Percentiles rank a stretch among this genome's conserved stretches.
phyloP scores from a whole-genome alignment of 2,888 invertebrate species.

The Norana najaformis region DNA sequence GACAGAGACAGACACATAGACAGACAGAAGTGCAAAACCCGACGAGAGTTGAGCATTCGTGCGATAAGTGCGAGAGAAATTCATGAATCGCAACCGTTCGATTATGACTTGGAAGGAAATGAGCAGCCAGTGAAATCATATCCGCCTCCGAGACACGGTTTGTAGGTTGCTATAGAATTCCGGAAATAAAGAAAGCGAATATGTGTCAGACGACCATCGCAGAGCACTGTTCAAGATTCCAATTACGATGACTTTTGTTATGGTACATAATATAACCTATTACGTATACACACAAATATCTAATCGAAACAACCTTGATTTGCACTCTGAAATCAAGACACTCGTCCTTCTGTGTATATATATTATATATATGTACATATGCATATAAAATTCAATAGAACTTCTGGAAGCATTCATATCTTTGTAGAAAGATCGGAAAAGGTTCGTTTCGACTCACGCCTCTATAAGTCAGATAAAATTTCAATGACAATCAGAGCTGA shows the following conservation, averaged over 20 bases:
- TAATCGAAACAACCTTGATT: no score
- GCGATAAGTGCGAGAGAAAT: background rate
- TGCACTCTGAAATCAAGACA: no score
- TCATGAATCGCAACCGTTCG: background rate
- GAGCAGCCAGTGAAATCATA: background rate
- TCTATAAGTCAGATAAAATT: no score
- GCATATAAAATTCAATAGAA: no score
- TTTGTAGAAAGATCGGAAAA: no score
- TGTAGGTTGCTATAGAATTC: background rate
- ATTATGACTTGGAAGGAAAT: background rate
- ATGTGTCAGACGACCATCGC: background rate
- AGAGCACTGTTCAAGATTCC: background rate
- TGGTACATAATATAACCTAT: background rate
- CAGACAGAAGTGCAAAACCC: background rate
- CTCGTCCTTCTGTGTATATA: no score
- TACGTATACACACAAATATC: no score
- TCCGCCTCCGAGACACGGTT: background rate
- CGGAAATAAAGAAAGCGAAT: background rate
- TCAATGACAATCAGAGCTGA: no score
- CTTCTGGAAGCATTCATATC: no score
- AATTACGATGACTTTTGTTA: background rate
- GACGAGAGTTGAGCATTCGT: background rate
- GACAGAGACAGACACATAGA: slow-evolving; percentile 15
- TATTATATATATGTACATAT: no score
- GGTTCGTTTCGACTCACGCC: no score